Evolutionary conservation across 2,888 invertebrate genomes (phyloP).

Genomic region (Stomorhina lunata): DNA sequence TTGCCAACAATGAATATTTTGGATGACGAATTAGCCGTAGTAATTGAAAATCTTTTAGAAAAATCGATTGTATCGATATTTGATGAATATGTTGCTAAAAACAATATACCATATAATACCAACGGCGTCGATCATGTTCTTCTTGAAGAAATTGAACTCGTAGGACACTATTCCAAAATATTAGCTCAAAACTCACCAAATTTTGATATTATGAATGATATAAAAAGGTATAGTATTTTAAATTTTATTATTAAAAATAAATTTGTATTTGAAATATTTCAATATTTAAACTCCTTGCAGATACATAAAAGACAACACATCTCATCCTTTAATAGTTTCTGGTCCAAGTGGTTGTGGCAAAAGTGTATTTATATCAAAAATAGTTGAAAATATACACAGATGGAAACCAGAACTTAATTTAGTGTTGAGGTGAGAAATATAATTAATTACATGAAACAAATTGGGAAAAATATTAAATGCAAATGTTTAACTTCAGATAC

Average conservation of each 20-base stretch:
- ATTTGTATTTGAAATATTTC: not conserved
- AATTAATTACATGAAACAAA: not conserved
- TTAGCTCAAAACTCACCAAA: slow-evolving; percentile 84
- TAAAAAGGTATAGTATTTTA: slow-evolving; percentile 72
- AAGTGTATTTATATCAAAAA: slow-evolving; percentile 88
- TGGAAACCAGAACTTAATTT: slow-evolving; percentile 84
- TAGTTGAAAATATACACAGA: slow-evolving; percentile 84
- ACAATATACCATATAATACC: slow-evolving; percentile 83
- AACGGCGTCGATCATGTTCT: slow-evolving; percentile 86
- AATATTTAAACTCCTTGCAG: slow-evolving; percentile 76
- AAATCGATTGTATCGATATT: slow-evolving; percentile 85
- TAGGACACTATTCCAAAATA: slow-evolving; percentile 85
- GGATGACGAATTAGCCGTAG: slow-evolving; percentile 80
- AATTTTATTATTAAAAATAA: not conserved
- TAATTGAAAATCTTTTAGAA: slow-evolving; percentile 85
- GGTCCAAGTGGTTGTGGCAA: slow-evolving; percentile 92
- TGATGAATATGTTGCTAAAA: slow-evolving; percentile 84
- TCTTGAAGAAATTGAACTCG: slow-evolving; percentile 86
- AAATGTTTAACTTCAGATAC: slow-evolving; percentile 71
- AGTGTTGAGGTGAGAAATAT: slow-evolving; percentile 76
- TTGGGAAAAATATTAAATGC: not conserved
- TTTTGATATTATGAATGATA: slow-evolving; percentile 77
- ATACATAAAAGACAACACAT: slow-evolving; percentile 81
- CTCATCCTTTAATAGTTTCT: slow-evolving; percentile 85
- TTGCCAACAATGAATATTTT: slow-evolving; percentile 79